Percentiles rank a stretch among this genome's conserved stretches.
phyloP scores from a whole-genome alignment of 2,888 invertebrate species.

The Junonia oenone region DNA sequence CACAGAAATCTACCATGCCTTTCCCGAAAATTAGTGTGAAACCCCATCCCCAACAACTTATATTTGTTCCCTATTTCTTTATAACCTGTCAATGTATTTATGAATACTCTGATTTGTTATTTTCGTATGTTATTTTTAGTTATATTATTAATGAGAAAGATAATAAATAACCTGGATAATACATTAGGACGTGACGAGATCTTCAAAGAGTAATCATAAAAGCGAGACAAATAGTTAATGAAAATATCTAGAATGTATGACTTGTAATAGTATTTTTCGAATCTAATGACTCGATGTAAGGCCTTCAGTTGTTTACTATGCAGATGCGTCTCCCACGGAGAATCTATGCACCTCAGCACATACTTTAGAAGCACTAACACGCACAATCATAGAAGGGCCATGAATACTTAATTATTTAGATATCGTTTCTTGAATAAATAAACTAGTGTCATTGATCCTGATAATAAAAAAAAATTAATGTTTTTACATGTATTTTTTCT shows the following conservation, averaged over 20 bases:
- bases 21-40: too few species aligned
- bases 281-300: slow-evolving; percentile 5
- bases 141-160: too few species aligned
- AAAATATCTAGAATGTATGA: neutral
- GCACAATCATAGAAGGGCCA: slow-evolving; percentile 20
- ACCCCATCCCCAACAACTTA: too few species aligned
- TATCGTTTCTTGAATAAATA: slow-evolving; percentile 22
- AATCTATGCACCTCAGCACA: neutral
- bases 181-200: too few species aligned
- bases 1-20: too few species aligned
- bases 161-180: too few species aligned
- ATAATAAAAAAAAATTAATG: neutral
- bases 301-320: slow-evolving; percentile 6
- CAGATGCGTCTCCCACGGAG: slow-evolving; percentile 4
- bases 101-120: too few species aligned
- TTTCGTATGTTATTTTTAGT: neutral
- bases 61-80: too few species aligned
- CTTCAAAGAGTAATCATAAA: too few species aligned
- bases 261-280: neutral
- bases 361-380: slow-evolving; percentile 19
- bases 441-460: slow-evolving; percentile 13
- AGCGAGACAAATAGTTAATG: neutral
- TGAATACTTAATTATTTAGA: slow-evolving; percentile 22
- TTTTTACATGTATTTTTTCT: neutral
- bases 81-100: too few species aligned